These are phyloP conservation scores for Saguinus imperator DNA, from an alignment of 2,113 vertebrate genomes.

Conservation along the genomic window DNA sequence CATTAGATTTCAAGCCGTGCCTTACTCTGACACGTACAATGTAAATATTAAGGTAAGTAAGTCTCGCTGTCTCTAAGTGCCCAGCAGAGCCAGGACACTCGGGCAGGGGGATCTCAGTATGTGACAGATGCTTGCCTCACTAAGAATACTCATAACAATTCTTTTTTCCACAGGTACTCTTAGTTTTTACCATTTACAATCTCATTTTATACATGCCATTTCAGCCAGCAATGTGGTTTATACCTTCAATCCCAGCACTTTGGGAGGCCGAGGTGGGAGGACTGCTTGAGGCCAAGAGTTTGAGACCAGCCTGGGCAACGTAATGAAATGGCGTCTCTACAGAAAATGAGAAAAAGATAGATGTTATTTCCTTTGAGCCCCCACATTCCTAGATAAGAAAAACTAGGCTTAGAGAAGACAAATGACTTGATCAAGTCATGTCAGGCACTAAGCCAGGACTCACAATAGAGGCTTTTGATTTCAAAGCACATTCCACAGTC, in stretches of 20 bases:
- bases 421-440: background rate
- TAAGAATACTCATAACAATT: background rate
- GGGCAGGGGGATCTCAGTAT: background rate
- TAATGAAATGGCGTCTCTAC: too few relatives aligned
- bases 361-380: background rate
- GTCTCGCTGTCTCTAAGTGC: too few relatives aligned
- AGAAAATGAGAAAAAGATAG: too few relatives aligned
- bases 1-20: conserved; percentile 86
- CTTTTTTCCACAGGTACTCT: background rate
- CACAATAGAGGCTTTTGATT: background rate
- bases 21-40: conserved; percentile 85
- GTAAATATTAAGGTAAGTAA: conserved; percentile 85
- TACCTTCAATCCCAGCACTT: too few relatives aligned
- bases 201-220: background rate
- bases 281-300: too few relatives aligned
- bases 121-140: background rate
- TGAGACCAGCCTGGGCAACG: too few relatives aligned
- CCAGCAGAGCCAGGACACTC: rapidly evolving
- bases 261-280: too few relatives aligned
- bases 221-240: too few relatives aligned
- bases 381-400: background rate
- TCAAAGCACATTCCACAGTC: background rate
- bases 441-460: background rate
- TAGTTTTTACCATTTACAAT: background rate
- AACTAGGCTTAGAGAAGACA: background rate